These are phyloP conservation scores for Rhodinocichla rosea DNA, from an alignment of 2,113 vertebrate genomes.

Conservation along the genomic window DNA sequence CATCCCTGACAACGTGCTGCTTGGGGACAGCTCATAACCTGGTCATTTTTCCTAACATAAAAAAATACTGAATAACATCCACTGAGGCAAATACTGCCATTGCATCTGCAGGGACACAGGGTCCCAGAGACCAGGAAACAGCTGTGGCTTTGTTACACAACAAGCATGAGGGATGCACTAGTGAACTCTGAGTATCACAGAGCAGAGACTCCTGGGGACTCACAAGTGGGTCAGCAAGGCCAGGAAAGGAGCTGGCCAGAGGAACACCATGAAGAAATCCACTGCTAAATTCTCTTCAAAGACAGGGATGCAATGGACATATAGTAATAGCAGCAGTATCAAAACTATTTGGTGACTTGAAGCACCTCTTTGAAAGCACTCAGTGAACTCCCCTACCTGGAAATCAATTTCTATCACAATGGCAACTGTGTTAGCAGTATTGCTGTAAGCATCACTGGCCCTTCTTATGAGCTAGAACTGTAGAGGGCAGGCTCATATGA, in stretches of 20 bases:
- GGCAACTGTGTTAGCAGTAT: neutral
- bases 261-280: neutral
- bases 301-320: neutral
- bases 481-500: neutral
- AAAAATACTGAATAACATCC: constrained; percentile 25
- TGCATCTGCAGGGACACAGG: neutral
- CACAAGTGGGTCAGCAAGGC: neutral
- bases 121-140: constrained; percentile 23
- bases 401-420: neutral
- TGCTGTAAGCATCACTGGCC: neutral
- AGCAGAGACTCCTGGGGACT: neutral
- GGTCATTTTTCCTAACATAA: neutral
- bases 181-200: neutral
- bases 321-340: neutral
- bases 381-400: neutral
- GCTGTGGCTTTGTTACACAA: constrained; percentile 34
- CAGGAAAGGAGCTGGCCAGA: neutral
- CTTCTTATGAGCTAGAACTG: neutral
- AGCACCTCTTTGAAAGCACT: neutral
- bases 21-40: constrained; percentile 26
- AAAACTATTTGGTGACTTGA: neutral
- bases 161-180: neutral
- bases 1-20: neutral
- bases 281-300: neutral
- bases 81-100: neutral